These are phyloP conservation scores for Hyperopisus bebe DNA, from an alignment of 2,113 vertebrate genomes.

Conservation along the genomic window DNA sequence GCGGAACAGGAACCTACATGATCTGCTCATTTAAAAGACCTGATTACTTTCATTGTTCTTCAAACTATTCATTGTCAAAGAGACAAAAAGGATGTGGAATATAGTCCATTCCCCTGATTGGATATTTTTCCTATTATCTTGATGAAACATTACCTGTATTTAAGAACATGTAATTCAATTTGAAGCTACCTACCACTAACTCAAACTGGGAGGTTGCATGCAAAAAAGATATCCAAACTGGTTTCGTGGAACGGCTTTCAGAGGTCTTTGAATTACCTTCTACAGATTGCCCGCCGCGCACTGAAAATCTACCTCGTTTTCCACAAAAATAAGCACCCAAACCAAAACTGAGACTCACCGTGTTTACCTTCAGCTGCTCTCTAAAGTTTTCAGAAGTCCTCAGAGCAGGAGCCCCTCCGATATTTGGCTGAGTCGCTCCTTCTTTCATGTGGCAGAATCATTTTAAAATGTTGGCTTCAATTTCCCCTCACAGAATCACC, in stretches of 20 bases:
- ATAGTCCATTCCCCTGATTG: constrained; percentile 19
- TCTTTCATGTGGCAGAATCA: neutral
- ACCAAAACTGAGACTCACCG: neutral
- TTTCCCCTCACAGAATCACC: neutral
- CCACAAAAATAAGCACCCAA: neutral
- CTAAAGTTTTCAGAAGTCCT: neutral
- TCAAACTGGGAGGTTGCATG: neutral
- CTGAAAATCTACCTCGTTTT: constrained; percentile 43
- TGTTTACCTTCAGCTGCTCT: neutral
- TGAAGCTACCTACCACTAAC: neutral
- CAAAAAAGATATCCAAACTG: neutral
- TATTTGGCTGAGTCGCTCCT: neutral
- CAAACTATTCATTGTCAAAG: neutral
- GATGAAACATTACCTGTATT: neutral
- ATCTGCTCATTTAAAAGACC: neutral
- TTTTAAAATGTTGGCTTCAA: neutral
- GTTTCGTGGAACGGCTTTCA: neutral
- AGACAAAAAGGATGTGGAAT: constrained; percentile 5
- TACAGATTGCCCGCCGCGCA: neutral
- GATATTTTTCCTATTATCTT: constrained; percentile 13
- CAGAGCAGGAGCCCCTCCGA: neutral
- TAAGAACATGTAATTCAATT: neutral
- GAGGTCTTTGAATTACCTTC: neutral
- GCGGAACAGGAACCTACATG: neutral
- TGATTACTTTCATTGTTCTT: neutral